Evolutionary conservation across 2,113 vertebrate genomes (phyloP).

Genomic region (Zosterops hypoxanthus): DNA sequence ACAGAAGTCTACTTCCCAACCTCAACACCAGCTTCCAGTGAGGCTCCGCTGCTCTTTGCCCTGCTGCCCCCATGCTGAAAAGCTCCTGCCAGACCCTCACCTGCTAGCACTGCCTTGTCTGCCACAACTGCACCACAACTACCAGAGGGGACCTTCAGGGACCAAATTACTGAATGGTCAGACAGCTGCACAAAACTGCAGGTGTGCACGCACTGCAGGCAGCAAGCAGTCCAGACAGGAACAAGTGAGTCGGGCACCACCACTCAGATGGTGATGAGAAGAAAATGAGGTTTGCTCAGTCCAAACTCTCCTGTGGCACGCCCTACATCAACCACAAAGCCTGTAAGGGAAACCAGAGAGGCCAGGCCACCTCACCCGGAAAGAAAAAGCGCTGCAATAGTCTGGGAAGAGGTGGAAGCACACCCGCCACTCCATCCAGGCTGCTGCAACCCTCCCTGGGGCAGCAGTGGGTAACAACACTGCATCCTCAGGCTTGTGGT

Average conservation of each 20-base stretch:
- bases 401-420: neutral
- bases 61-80: neutral
- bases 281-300: neutral
- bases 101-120: neutral
- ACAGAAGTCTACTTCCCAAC: neutral
- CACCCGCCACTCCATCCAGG: neutral
- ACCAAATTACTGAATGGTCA: neutral
- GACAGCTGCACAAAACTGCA: neutral
- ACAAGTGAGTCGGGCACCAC: neutral
- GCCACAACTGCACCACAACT: neutral
- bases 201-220: neutral
- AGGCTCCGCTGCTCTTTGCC: neutral
- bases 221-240: neutral
- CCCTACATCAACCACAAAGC: neutral
- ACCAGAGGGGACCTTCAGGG: neutral
- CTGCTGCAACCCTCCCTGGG: neutral
- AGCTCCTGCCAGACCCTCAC: neutral
- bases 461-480: rapidly evolving
- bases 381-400: neutral
- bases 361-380: neutral
- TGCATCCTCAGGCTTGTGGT: rapidly evolving
- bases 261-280: neutral
- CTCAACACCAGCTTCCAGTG: rapidly evolving
- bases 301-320: neutral
- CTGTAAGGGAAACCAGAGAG: neutral